Evolutionary conservation across 2,797 vertebrate genomes (phyloP).

Genomic region (Sebastes kiyomatsui): DNA sequence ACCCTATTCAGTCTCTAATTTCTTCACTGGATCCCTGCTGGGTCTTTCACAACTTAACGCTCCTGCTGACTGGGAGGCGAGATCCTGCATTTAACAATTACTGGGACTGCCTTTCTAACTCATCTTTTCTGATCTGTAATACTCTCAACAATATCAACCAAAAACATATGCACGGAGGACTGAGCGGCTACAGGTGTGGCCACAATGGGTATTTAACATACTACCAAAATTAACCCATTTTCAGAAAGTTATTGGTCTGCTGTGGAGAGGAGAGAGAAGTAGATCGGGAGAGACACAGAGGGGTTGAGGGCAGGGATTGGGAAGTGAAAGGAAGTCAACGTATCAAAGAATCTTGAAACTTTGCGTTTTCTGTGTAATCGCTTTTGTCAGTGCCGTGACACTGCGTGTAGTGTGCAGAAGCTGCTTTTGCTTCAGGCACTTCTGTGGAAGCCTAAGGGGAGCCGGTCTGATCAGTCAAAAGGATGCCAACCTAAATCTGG

Average conservation of each 20-base stretch:
- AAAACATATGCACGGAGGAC: not conserved
- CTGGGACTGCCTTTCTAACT: not conserved
- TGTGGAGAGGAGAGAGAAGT: not conserved
- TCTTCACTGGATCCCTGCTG: constrained; percentile 37
- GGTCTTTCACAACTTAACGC: constrained; percentile 38
- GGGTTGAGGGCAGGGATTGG: constrained; percentile 13
- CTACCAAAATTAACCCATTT: not conserved
- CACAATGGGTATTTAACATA: not conserved
- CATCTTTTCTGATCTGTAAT: not conserved
- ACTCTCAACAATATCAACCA: not conserved
- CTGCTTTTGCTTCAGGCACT: constrained; percentile 66
- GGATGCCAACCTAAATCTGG: constrained; percentile 56
- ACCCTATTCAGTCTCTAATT: constrained; percentile 36
- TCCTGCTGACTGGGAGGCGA: constrained; percentile 34
- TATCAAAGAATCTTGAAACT: constrained; percentile 57
- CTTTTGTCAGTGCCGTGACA: constrained; percentile 60
- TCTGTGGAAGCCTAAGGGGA: constrained; percentile 63
- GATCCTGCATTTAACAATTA: constrained; percentile 21
- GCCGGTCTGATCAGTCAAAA: constrained; percentile 49
- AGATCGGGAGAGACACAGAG: constrained; percentile 7
- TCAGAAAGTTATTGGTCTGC: constrained; percentile 10
- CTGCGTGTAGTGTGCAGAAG: constrained; percentile 18
- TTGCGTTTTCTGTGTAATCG: constrained; percentile 46
- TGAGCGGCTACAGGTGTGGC: not conserved
- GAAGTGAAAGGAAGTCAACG: constrained; percentile 27